Base-by-base conservation (phyloP, 2,888 invertebrate genomes). In the Brassicogethes aeneus region DNA sequence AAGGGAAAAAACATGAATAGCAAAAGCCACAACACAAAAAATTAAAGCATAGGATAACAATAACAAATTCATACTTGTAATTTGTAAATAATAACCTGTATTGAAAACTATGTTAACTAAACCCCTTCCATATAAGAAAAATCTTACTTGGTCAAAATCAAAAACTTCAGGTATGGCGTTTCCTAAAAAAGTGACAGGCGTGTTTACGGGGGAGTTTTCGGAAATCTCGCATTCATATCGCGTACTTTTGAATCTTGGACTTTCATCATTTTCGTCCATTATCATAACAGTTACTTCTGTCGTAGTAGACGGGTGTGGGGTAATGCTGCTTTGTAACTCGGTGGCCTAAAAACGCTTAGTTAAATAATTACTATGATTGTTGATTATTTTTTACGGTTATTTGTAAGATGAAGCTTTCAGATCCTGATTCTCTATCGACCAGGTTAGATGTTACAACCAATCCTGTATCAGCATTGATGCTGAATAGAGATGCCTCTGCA, bases 251-350 rank as follows among this genome's bases (percentile, higher is more conserved):
- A 95, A 95, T 34, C 72, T 78, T 17, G 96, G 95, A 2, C 79
- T 81, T 71, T 94, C 91, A 70, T 95, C 94, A 59, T 95, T 94
- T 0, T 90, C 80, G 69, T 93, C 93, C 1, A 84, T 87, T 17
- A 94, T 75, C 53, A 91, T 87, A 17, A 94, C 76, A 2, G 90
- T 90, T 14, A 92, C 82, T 71, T 93, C 91, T 1, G 90, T 90
- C 35, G 78, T 79, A 1, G 82, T 79, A 48, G 76, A 80, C 0
- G 87, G 84, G 41, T 80, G 68, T 2, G 85, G 85, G 34, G 74
- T 70, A 23, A 81, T 65, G 37, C 67, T 70, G 43, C 71, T 70
- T 12, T 79, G 79, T 53, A 79, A 73, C 71, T 82, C 82, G 53
- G 76, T 72, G n/a, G 68, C 69, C 69, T 69, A 37, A 34, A 52